A percentile compares a stretch with the other conserved stretches of the same genome.
phyloP scores from a whole-genome alignment of 2,888 invertebrate genomes.

The Lycophotia porphyrea region DNA sequence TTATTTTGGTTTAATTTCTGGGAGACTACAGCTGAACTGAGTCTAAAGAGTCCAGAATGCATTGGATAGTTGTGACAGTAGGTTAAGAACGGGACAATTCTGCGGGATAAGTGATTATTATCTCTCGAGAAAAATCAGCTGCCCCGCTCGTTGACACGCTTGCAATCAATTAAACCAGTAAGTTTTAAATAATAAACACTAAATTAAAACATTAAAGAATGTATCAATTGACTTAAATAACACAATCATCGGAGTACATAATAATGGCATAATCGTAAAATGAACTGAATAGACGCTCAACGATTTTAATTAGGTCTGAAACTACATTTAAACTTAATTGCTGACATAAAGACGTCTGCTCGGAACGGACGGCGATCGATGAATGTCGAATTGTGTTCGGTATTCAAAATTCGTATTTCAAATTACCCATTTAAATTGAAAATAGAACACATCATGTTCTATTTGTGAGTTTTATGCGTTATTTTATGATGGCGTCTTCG shows the following conservation, averaged over 20 bases:
- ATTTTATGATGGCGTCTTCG: conserved; percentile 16
- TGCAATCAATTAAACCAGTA: not conserved
- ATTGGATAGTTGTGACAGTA: not conserved
- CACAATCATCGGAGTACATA: conserved; percentile 16
- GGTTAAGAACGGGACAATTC: not conserved
- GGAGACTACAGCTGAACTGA: not conserved
- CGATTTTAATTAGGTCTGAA: conserved; percentile 46
- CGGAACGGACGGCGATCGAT: conserved; percentile 28
- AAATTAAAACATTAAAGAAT: conserved; percentile 33
- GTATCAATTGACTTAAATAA: conserved; percentile 38
- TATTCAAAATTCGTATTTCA: conserved; percentile 50
- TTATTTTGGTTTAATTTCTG: not conserved
- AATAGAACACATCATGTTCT: conserved; percentile 51
- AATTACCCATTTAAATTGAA: conserved; percentile 50
- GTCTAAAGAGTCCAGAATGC: not conserved
- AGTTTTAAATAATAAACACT: conserved; percentile 29
- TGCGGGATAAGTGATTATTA: not conserved
- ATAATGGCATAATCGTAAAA: conserved; percentile 47
- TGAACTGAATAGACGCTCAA: conserved; percentile 33
- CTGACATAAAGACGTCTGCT: conserved; percentile 42
- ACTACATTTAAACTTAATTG: conserved; percentile 38
- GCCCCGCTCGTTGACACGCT: conserved; percentile 4
- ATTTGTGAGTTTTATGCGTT: conserved; percentile 46
- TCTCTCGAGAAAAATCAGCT: not conserved
- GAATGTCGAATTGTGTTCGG: conserved; percentile 52